Evolutionary conservation across 2,113 vertebrate species (phyloP).

Genomic region (Lepus americanus): DNA sequence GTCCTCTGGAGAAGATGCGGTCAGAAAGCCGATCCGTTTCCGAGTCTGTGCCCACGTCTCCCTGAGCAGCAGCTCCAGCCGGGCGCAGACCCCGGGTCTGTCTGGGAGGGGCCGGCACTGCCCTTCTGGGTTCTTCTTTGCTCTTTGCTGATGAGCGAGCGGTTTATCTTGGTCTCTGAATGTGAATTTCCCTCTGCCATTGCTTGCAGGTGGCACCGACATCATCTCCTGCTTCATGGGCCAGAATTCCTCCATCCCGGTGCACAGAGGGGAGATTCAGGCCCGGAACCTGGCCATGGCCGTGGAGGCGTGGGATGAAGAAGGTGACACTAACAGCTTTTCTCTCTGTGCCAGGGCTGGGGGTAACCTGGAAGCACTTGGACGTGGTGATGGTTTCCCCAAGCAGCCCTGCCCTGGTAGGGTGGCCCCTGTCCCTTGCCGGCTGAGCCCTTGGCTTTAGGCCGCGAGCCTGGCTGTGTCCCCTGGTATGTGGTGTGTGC

Average conservation of each 20-base stretch:
- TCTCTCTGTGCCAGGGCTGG: background rate
- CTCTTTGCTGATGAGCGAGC: accelerated
- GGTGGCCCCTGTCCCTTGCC: background rate
- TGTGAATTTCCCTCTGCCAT: background rate
- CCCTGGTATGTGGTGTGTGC: background rate
- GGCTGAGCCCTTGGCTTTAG: too few species aligned
- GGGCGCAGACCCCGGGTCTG: too few species aligned
- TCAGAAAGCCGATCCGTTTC: too few species aligned
- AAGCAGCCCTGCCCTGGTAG: background rate
- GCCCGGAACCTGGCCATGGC: conserved; percentile 97
- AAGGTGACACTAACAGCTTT: conserved; percentile 87
- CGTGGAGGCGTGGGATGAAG: conserved; percentile 93
- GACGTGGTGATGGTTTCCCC: background rate
- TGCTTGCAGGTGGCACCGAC: conserved; percentile 94
- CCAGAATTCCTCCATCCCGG: conserved; percentile 94
- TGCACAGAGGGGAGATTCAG: conserved; percentile 97
- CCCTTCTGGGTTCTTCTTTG: too few species aligned
- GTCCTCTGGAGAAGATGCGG: too few species aligned
- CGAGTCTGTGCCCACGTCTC: background rate
- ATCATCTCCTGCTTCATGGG: conserved; percentile 98
- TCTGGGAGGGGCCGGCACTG: too few species aligned
- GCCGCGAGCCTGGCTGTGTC: too few species aligned
- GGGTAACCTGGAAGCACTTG: accelerated
- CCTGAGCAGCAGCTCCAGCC: background rate
- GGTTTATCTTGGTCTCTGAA: accelerated